Base-by-base conservation (phyloP, 1,140 invertebrate genomes). In the Himalopsyche phryganea region DNA sequence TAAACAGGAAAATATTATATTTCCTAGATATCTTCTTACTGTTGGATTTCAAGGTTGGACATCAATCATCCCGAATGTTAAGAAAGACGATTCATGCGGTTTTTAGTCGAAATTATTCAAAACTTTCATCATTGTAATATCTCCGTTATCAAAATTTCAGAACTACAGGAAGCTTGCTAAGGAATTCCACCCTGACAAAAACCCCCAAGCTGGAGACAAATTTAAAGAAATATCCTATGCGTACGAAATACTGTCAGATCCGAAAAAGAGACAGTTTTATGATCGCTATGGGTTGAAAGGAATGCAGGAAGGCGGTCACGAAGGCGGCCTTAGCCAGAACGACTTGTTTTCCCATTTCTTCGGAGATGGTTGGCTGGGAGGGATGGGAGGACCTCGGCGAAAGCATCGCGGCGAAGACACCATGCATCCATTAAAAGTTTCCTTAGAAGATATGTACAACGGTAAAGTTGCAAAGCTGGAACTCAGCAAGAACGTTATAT, bases 361-460 rank as follows among this genome's bases (percentile, higher is more conserved):
- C 71, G 80, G 83, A 50, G 69, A 81, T 56, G 76, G 85, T 58
- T 28, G 23, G 23, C 76, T 86, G 40, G 83, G 83, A 50, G 83
- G 83, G 4, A 81, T 81, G 75, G 83, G 80, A 48, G 78, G 75
- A 56, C 71, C 77, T 18, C 66, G 76, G 33, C 69, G 80, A 49
- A 68, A 76, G 2, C 69, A 74, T 20, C 73, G 79, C 60, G 85
- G 85, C 33, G 85, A 88, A 69, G 85, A 89, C 67, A 87, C 85
- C 10, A 75, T 87, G 51, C 86, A 89, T 72, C 82, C 85, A 7
- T 69, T 85, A 33, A 85, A 86, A 71, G 91, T 98, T 1, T 81
- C 90, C 2, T 76, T 98, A 52, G 92, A 96, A 75, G 92, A 96
- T 68, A 76, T 98, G 66, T 98, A 96, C 69, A 90, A 92, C 76